These are phyloP conservation scores for Arctia plantaginis DNA, from an alignment of 2,888 invertebrate species.

Conservation along the genomic window DNA sequence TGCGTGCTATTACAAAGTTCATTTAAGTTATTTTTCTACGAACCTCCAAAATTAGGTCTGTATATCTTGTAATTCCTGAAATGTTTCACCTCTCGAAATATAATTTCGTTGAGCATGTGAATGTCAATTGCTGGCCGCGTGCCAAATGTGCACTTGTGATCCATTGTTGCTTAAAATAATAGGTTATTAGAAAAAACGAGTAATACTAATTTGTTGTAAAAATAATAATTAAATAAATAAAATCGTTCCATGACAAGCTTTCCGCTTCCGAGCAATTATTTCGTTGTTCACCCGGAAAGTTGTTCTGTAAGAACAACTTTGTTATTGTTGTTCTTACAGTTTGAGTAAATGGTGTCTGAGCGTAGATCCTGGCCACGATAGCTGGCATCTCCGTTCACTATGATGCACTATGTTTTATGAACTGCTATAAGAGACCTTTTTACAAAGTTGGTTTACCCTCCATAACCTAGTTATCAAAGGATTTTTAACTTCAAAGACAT, in stretches of 20 bases:
- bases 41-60: slow-evolving; percentile 80
- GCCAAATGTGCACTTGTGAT: slow-evolving; percentile 74
- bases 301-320: too few relatives aligned
- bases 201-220: neutral
- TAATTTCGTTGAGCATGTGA: slow-evolving; percentile 80
- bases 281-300: too few relatives aligned
- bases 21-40: slow-evolving; percentile 47
- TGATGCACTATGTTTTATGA: neutral
- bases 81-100: slow-evolving; percentile 76
- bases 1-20: too few relatives aligned
- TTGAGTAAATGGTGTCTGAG: too few relatives aligned
- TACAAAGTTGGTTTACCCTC: neutral
- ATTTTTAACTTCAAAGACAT: neutral
- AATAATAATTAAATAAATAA: too few relatives aligned
- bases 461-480: neutral
- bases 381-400: neutral
- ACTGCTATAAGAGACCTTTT: too few relatives aligned
- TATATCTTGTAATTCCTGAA: slow-evolving; percentile 81
- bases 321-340: neutral
- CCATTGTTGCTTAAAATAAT: slow-evolving; percentile 37
- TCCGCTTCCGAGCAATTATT: too few relatives aligned
- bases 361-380: too few relatives aligned
- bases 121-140: slow-evolving; percentile 77
- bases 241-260: too few relatives aligned
- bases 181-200: neutral